These are phyloP conservation scores for Agraylea sexmaculata DNA, from an alignment of 1,140 invertebrate species.

Conservation along the genomic window DNA sequence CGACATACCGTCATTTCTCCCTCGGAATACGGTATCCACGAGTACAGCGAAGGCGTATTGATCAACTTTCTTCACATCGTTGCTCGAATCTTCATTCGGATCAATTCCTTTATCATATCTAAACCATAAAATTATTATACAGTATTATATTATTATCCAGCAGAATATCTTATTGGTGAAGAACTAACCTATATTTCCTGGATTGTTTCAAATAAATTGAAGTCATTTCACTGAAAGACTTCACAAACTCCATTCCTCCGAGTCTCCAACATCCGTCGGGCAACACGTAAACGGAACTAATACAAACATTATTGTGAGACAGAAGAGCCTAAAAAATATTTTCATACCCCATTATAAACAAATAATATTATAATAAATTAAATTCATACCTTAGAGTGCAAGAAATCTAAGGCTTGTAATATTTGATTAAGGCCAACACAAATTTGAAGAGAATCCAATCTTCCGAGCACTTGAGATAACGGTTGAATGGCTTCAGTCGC, in stretches of 20 bases:
- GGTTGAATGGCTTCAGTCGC: constrained; percentile 66
- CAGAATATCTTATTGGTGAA: background rate
- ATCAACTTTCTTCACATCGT: constrained; percentile 49
- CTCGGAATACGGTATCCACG: constrained; percentile 57
- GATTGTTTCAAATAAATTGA: constrained; percentile 54
- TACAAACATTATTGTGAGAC: constrained; percentile 72
- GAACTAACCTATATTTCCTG: constrained; percentile 39
- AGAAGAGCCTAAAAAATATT: constrained; percentile 42
- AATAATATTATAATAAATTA: no score
- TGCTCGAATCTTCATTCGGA: constrained; percentile 52
- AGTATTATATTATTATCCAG: background rate
- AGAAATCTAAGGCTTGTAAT: constrained; percentile 61
- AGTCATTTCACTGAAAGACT: constrained; percentile 54
- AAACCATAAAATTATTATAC: constrained; percentile 12
- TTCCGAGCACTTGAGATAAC: constrained; percentile 47
- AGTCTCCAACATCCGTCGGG: constrained; percentile 73
- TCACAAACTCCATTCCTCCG: constrained; percentile 68
- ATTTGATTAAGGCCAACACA: constrained; percentile 68
- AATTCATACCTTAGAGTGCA: constrained; percentile 53
- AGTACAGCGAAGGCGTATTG: constrained; percentile 71
- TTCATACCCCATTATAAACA: no score
- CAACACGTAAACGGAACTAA: constrained; percentile 67
- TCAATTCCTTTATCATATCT: constrained; percentile 59
- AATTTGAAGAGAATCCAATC: constrained; percentile 58
- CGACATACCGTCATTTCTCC: constrained; percentile 44